Evolutionary conservation across 2,113 vertebrate genomes (phyloP), one percentile per base, ranked within the genome.

Genomic region (Perccottus glenii): DNA sequence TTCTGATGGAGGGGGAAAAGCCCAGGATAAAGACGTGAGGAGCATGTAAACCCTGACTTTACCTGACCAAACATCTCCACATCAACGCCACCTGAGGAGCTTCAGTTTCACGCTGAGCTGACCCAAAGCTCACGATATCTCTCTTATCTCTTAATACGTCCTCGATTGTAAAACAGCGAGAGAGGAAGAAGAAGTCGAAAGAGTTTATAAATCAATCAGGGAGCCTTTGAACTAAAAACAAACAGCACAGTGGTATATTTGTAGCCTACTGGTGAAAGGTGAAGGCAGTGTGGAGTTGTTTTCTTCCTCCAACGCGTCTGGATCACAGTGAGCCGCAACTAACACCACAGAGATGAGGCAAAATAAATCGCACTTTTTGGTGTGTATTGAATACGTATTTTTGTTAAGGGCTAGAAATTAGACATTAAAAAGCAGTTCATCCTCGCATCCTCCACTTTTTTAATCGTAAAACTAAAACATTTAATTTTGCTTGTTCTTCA

Each of bases 101-200:
- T 36, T 27, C 32, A 53, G 33, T 53, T 53, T 53, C 51, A 53
- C 51, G 33, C 51, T 14, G 32, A 35, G 12, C 52, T 53, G 51
- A 53, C 11, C 51, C 51, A 14, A 35, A 53, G 5, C 33, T 27
- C 19, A 1, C 19, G 19, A 27, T 27, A 27, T 27, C 19, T 1
- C 19, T 27, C 27, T n/a, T 36, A n/a, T 55, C 33, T 55, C 27
- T 1, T 11, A 8, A 55, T 4, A n/a, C 11, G 12, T 6, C 6
- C 2, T 19, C 4, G 6, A 5, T 52, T 12, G 10, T 33, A 6
- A 33, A 33, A 9, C 19, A 6, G 5, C 50, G 7, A 11, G 10
- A 7, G 14, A 55, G 51, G 14, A 11, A 14, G 5, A 14, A 3
- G 38, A 40, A 8, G 44, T 46, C 8, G 4, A 46, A 14, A 5